Percentiles rank a stretch among this genome's conserved stretches.
Conservation (phyloP, 2,113 vertebrate genomes). For the Otus sunia region DNA sequence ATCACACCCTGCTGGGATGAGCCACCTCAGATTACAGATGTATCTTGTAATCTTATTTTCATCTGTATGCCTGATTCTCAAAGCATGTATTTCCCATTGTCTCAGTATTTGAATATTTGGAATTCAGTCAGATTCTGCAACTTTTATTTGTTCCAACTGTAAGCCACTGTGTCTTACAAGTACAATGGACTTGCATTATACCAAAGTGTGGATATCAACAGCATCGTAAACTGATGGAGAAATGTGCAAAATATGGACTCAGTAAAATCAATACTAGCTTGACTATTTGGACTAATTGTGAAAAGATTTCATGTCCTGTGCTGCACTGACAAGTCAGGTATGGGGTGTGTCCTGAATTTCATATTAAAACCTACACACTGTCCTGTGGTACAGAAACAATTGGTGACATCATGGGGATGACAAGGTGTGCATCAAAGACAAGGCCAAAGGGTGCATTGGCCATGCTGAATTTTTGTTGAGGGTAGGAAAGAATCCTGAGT, state of each 20-base stretch:
- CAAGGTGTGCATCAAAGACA: not conserved
- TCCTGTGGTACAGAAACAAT: not conserved
- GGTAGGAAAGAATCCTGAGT: not conserved
- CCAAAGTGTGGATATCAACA: not conserved
- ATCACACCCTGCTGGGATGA: not conserved
- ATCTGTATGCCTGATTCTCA: not conserved
- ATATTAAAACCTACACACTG: not conserved
- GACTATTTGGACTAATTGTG: not conserved
- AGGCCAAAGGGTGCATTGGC: not conserved
- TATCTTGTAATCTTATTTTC: not conserved
- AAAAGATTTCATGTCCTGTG: not conserved
- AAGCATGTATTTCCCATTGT: not conserved
- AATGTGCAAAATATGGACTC: not conserved
- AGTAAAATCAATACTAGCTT: not conserved
- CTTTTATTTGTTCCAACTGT: not conserved
- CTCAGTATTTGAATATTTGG: not conserved
- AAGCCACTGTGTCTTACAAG: not conserved
- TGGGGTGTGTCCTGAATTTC: not conserved
- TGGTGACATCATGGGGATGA: not conserved
- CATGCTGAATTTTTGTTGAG: not conserved
- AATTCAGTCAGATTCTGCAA: not conserved
- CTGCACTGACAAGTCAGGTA: not conserved
- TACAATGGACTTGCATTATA: not conserved
- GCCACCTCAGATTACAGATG: not conserved
- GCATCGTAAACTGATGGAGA: not conserved